Evolutionary conservation across 2,113 vertebrate species (phyloP).

Genomic region (Malurus alboscapulatus): DNA sequence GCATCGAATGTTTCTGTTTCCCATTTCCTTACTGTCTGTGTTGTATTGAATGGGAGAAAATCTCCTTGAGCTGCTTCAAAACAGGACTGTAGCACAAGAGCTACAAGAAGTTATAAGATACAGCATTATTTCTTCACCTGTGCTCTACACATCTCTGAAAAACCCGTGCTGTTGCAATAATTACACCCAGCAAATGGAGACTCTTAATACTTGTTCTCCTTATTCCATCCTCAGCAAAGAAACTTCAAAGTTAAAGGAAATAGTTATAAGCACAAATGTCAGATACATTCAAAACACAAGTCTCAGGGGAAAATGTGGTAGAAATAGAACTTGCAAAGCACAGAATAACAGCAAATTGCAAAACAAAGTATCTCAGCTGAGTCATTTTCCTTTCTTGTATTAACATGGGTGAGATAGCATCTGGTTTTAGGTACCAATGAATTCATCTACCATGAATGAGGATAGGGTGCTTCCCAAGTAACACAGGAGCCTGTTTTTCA

Average conservation of each 20-base stretch:
- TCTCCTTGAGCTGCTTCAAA: not conserved
- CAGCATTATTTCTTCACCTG: not conserved
- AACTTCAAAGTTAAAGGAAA: not conserved
- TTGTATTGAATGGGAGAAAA: not conserved
- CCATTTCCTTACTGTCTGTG: not conserved
- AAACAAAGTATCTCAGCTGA: not conserved
- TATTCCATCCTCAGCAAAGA: not conserved
- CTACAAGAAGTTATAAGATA: not conserved
- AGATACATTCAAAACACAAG: not conserved
- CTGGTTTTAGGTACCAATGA: not conserved
- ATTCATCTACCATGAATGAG: not conserved
- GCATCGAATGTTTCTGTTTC: not conserved
- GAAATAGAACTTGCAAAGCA: not conserved
- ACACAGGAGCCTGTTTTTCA: not conserved
- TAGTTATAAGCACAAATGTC: not conserved
- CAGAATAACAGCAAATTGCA: not conserved
- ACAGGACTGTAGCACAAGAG: not conserved
- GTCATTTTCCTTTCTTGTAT: not conserved
- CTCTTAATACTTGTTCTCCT: not conserved
- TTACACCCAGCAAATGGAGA: not conserved
- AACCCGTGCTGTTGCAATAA: not conserved
- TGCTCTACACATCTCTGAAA: not conserved
- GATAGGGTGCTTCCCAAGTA: not conserved
- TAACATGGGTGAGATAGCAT: not conserved
- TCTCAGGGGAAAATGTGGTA: not conserved